Conservation (phyloP, 2,797 vertebrate genomes). For the Cossypha dichroa region DNA sequence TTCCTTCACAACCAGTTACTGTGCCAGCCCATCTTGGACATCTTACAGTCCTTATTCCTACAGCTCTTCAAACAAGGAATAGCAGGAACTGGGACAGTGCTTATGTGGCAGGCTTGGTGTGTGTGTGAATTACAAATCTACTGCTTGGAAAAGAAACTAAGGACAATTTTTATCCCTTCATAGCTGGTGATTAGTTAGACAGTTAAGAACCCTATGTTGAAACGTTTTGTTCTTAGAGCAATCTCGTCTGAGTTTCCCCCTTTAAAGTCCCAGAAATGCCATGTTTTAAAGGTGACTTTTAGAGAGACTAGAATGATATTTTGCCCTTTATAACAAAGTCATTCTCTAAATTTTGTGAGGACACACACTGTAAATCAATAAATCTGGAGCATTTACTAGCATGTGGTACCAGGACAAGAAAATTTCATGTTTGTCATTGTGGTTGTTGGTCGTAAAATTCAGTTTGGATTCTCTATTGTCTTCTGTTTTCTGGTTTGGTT, state of each 20-base stretch:
- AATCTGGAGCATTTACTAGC: slow-evolving; percentile 16
- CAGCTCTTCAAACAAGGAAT: neutral
- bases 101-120: neutral
- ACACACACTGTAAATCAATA: slow-evolving; percentile 3
- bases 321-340: neutral
- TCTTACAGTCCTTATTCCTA: neutral
- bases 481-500: neutral
- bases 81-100: neutral
- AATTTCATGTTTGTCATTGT: slow-evolving; percentile 32
- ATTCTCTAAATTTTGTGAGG: neutral
- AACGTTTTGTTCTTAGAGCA: neutral
- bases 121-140: neutral
- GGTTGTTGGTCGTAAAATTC: slow-evolving; percentile 41
- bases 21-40: neutral
- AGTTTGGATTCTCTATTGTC: slow-evolving; percentile 30
- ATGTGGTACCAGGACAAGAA: slow-evolving; percentile 43
- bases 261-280: neutral
- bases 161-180: neutral
- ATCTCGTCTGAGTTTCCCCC: neutral
- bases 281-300: neutral
- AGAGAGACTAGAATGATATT: neutral
- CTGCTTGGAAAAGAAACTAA: neutral
- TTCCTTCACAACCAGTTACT: neutral
- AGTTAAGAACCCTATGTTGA: neutral
- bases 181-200: neutral